A percentile compares a stretch with the other conserved stretches of the same genome.
These are phyloP conservation scores for Trachelus iudaicus DNA, from an alignment of 2,888 invertebrate genomes.

Conservation along the genomic window DNA sequence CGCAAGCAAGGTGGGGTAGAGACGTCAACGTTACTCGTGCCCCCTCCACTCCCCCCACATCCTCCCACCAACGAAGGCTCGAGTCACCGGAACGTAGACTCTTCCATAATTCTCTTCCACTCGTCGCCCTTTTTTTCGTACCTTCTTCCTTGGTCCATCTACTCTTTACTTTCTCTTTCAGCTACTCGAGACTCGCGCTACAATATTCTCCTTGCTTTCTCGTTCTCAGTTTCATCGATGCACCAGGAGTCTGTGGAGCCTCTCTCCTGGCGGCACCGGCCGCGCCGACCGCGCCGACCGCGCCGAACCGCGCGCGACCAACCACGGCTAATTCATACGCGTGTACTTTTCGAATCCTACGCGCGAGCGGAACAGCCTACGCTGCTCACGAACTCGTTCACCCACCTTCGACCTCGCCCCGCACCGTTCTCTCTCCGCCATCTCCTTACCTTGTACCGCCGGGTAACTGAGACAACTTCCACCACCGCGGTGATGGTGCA, in stretches of 20 bases:
- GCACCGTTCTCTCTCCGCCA: constrained; percentile 17
- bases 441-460: not conserved
- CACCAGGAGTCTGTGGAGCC: not conserved
- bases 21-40: not conserved
- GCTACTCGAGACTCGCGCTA: not conserved
- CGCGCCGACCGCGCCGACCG: too few species aligned
- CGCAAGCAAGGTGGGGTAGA: not conserved
- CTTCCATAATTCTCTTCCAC: not conserved
- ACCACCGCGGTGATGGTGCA: constrained; percentile 21
- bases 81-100: not conserved
- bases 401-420: constrained; percentile 63
- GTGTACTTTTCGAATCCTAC: constrained; percentile 15
- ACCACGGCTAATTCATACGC: constrained; percentile 3
- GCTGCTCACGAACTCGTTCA: constrained; percentile 56
- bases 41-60: too few species aligned
- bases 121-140: not conserved
- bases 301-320: too few species aligned
- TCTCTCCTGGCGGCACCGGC: not conserved
- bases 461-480: constrained; percentile 25
- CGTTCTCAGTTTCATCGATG: not conserved
- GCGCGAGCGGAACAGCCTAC: constrained; percentile 46
- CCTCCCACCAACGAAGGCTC: not conserved
- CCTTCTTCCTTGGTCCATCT: not conserved
- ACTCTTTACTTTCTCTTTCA: not conserved
- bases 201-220: not conserved